These are phyloP conservation scores for Nudaria mundana DNA, from an alignment of 2,888 invertebrate genomes.

Conservation along the genomic window DNA sequence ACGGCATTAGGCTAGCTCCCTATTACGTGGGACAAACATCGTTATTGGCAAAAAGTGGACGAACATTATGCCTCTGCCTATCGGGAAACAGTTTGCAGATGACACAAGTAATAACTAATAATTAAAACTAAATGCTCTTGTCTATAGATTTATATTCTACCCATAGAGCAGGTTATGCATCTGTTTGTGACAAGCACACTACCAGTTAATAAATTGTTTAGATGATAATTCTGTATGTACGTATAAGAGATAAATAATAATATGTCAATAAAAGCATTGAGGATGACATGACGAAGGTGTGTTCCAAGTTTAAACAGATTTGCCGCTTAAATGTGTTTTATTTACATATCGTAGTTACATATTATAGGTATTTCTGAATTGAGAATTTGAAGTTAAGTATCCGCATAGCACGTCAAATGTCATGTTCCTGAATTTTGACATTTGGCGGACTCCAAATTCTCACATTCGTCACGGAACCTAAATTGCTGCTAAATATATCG, in stretches of 20 bases:
- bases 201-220: constrained; percentile 12
- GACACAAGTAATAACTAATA: neutral
- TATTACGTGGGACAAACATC: too few relatives aligned
- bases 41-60: too few relatives aligned
- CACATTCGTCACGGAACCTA: too few relatives aligned
- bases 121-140: neutral
- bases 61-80: neutral
- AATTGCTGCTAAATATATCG: too few relatives aligned
- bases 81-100: neutral
- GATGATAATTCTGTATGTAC: constrained; percentile 14
- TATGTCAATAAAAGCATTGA: constrained; percentile 17
- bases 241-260: constrained; percentile 13
- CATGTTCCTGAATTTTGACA: too few relatives aligned
- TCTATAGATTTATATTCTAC: neutral
- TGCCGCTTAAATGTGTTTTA: neutral
- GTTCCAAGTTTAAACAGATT: constrained; percentile 5
- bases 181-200: constrained; percentile 7
- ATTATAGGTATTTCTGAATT: too few relatives aligned
- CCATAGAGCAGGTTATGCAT: constrained; percentile 6
- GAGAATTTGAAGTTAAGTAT: too few relatives aligned
- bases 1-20: too few relatives aligned
- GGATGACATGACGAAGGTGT: constrained; percentile 23
- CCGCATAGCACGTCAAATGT: too few relatives aligned
- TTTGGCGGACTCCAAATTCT: too few relatives aligned
- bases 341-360: too few relatives aligned